Percentiles rank a stretch among this genome's conserved stretches.
These are phyloP conservation scores for Elymnias hypermnestra DNA, from an alignment of 1,140 invertebrate species.

Conservation along the genomic window DNA sequence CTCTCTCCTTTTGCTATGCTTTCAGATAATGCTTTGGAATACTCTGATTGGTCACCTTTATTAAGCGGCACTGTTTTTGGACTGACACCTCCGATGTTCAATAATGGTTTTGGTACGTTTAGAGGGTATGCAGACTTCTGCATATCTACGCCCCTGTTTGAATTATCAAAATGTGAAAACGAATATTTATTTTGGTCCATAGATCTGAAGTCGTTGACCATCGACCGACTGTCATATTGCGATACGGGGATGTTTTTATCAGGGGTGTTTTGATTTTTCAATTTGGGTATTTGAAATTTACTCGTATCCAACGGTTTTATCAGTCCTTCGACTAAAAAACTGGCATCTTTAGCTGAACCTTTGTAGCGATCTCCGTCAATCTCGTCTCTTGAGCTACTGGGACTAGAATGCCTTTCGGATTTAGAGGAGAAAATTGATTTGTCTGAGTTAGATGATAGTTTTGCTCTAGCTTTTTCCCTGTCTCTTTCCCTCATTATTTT, in stretches of 20 bases:
- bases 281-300: slow-evolving; percentile 91
- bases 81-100: slow-evolving; percentile 61
- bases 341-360: slow-evolving; percentile 76
- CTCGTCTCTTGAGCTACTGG: slow-evolving; percentile 78
- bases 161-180: slow-evolving; percentile 57
- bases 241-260: slow-evolving; percentile 60
- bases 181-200: slow-evolving; percentile 61
- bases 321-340: slow-evolving; percentile 82
- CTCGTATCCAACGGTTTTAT: slow-evolving; percentile 86
- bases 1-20: slow-evolving; percentile 56
- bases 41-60: slow-evolving; percentile 52
- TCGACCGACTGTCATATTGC: slow-evolving; percentile 61
- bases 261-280: slow-evolving; percentile 72
- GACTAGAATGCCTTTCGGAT: slow-evolving; percentile 80
- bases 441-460: slow-evolving; percentile 75
- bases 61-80: slow-evolving; percentile 48
- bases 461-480: slow-evolving; percentile 62
- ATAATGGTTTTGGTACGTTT: slow-evolving; percentile 61
- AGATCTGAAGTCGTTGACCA: slow-evolving; percentile 61
- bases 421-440: slow-evolving; percentile 82
- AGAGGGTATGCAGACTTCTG: slow-evolving; percentile 61
- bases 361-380: slow-evolving; percentile 77
- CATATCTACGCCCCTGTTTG: slow-evolving; percentile 48
- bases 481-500: slow-evolving; percentile 69
- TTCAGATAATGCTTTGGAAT: slow-evolving; percentile 54